Conservation (phyloP, 2,797 vertebrate genomes). For the Gallinago stenura region DNA sequence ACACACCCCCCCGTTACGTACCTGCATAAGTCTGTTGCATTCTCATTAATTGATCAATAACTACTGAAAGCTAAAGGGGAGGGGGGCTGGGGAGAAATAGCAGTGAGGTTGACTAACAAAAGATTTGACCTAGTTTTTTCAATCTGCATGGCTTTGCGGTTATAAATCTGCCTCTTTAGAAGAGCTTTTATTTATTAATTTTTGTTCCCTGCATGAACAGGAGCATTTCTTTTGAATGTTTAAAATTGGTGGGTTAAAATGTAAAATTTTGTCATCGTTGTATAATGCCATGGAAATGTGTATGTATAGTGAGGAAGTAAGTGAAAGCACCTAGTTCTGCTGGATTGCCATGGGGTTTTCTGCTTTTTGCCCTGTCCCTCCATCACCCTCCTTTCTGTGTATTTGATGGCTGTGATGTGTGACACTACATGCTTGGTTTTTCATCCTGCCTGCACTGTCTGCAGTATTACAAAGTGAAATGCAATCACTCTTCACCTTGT, state of each 20-base stretch:
- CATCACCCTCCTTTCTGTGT: not conserved
- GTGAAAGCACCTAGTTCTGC: not conserved
- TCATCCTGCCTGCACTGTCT: not conserved
- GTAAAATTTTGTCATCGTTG: not conserved
- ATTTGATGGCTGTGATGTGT: not conserved
- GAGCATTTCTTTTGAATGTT: not conserved
- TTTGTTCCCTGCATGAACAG: not conserved
- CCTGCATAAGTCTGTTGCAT: not conserved
- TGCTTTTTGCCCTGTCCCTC: not conserved
- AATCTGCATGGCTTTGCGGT: slow-evolving; percentile 19
- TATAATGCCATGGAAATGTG: not conserved
- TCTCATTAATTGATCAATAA: slow-evolving; percentile 12
- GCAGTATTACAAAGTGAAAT: not conserved
- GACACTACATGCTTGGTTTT: not conserved
- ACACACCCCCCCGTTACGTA: not conserved
- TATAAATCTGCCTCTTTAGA: slow-evolving; percentile 30
- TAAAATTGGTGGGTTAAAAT: not conserved
- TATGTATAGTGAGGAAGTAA: not conserved
- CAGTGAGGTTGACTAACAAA: slow-evolving; percentile 17
- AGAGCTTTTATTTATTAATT: not conserved
- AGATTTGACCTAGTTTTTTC: slow-evolving; percentile 71
- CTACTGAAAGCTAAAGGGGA: not conserved
- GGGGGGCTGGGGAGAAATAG: not conserved
- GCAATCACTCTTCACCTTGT: not conserved
- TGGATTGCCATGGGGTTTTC: not conserved